Evolutionary conservation across 92 coral and sea anemone genomes (phyloP), one percentile per base, ranked within the genome.

Genomic region (Metridium senile): DNA sequence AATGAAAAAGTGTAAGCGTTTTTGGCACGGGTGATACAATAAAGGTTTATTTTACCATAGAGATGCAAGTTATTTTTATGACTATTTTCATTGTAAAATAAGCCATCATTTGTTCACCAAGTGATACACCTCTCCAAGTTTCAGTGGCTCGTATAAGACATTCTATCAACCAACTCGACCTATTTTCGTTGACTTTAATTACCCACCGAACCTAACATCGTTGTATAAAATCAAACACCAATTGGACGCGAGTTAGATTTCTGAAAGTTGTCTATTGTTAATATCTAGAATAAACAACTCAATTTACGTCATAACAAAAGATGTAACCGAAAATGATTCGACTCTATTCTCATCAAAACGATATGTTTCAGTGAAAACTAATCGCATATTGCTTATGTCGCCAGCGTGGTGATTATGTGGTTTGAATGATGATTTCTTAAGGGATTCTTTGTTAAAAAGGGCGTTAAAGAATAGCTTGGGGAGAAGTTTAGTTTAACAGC

Each of bases 1-100:
- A 30, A 1, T 1, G 66, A 10, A 7, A 26, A 22, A 39, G 49
- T 6, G 8, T 13, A 39, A 4, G 6, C 49, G 13, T 39, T 39
- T 39, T 4, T 13, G 49, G 49, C 49, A 13, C 49, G 49, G 13
- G 49, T 6, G 13, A 39, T 39, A 39, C 13, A 13, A 39, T 39
- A 13, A 39, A 4, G 49, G 49, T 13, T 59, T 22, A 1, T 1
- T 26, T 22, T 59, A 26, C 66, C 66, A 26, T 59, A 26, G 66
- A 59, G 66, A 59, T 26, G 30, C 11, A 10, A 59, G 66, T 2
- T 59, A 59, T 59, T 59, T 59, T 59, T 59, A 59, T 59, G 29
- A 7, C 23, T 59, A 30, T 59, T 59, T 59, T 59, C 66, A 59
- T 59, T 59, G 66, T 59, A 26, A 59, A 59, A 16, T 30, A 59